These are phyloP conservation scores for Ennomos fuscantarius DNA, from an alignment of 2,888 invertebrate species.

Conservation along the genomic window DNA sequence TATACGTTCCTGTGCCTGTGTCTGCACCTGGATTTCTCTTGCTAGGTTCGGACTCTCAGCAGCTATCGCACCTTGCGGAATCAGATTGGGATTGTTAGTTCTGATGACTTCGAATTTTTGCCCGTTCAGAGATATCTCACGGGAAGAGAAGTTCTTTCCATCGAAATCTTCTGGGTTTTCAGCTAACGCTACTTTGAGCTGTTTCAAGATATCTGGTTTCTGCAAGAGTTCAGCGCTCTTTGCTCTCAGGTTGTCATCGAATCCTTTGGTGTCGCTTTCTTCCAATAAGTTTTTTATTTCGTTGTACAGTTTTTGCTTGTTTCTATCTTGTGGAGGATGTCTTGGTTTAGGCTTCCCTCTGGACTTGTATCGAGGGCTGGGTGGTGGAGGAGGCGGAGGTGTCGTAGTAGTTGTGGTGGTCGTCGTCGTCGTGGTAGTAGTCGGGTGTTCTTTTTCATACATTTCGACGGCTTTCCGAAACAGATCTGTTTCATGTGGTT, in stretches of 20 bases:
- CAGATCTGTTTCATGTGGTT: conserved; percentile 87
- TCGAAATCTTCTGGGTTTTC: conserved; percentile 87
- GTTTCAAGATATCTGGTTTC: conserved; percentile 90
- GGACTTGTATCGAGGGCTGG: conserved; percentile 68
- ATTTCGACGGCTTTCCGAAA: conserved; percentile 88
- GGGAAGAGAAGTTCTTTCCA: conserved; percentile 89
- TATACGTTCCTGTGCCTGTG: conserved; percentile 65
- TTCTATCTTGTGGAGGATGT: conserved; percentile 78
- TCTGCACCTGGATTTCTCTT: conserved; percentile 64
- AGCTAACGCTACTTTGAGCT: conserved; percentile 89
- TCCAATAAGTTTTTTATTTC: conserved; percentile 83
- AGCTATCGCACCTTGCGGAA: conserved; percentile 85
- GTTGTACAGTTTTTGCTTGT: conserved; percentile 85
- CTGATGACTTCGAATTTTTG: conserved; percentile 90
- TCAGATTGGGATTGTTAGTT: conserved; percentile 89
- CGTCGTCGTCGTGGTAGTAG: conserved; percentile 88
- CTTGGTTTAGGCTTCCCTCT: conserved; percentile 68
- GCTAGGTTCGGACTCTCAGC: conserved; percentile 74
- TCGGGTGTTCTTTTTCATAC: conserved; percentile 89
- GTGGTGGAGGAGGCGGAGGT: conserved; percentile 52
- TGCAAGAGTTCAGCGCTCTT: conserved; percentile 86
- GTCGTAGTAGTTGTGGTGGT: conserved; percentile 86
- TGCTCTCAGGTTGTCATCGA: conserved; percentile 79
- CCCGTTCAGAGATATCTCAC: conserved; percentile 91
- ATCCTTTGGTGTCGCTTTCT: conserved; percentile 84